phyloP scores from a whole-genome alignment of 2,888 invertebrate genomes.

The Sericinus montela region DNA sequence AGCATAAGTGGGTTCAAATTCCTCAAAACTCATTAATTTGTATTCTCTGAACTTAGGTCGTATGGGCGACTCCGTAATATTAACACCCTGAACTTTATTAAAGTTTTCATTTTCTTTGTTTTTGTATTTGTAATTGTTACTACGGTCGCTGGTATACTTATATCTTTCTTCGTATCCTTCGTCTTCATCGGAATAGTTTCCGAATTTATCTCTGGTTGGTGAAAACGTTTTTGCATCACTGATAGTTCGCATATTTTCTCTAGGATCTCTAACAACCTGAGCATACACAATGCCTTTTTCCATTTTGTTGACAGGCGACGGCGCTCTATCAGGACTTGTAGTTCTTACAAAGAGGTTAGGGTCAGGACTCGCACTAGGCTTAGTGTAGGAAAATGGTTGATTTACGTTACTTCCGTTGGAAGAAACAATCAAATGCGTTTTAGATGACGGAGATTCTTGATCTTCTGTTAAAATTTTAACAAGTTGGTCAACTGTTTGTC shows the following conservation, averaged over 20 bases:
- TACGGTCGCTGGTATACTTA: slow-evolving; percentile 50
- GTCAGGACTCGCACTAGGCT: slow-evolving; percentile 77
- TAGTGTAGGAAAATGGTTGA: slow-evolving; percentile 90
- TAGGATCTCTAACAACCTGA: slow-evolving; percentile 81
- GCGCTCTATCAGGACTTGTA: slow-evolving; percentile 68
- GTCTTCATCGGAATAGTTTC: slow-evolving; percentile 86
- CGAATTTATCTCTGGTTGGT: slow-evolving; percentile 66
- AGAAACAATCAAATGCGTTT: slow-evolving; percentile 81
- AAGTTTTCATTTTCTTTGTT: slow-evolving; percentile 67
- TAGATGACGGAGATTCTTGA: slow-evolving; percentile 82
- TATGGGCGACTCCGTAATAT: slow-evolving; percentile 80
- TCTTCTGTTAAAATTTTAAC: slow-evolving; percentile 87
- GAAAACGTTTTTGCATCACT: slow-evolving; percentile 68
- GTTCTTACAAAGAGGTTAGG: slow-evolving; percentile 63
- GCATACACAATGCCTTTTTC: slow-evolving; percentile 86
- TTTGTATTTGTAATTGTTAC: slow-evolving; percentile 70
- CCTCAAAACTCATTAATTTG: slow-evolving; percentile 73
- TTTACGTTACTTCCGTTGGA: slow-evolving; percentile 84
- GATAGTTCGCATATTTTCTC: slow-evolving; percentile 42
- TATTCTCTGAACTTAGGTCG: slow-evolving; percentile 81
- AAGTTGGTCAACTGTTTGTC: slow-evolving; percentile 87
- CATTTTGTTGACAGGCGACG: slow-evolving; percentile 69
- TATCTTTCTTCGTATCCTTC: slow-evolving; percentile 85
- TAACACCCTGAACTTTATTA: slow-evolving; percentile 59
- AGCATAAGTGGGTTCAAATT: slow-evolving; percentile 72